These are phyloP conservation scores for Premnoplex brunnescens DNA, from an alignment of 2,797 vertebrate species.

Conservation along the genomic window DNA sequence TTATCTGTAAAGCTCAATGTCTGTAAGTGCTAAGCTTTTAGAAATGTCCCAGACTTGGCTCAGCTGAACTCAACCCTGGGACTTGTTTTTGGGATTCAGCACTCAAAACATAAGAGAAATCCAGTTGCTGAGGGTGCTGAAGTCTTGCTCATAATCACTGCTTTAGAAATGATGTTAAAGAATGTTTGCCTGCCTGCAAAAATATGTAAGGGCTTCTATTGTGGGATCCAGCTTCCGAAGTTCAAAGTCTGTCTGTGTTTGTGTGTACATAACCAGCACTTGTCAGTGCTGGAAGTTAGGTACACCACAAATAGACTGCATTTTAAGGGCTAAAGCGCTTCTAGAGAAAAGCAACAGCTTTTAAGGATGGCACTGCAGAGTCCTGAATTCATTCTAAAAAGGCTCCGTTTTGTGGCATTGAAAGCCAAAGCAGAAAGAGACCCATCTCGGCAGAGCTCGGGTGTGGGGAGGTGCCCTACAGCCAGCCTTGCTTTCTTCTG, in stretches of 20 bases:
- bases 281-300: not conserved
- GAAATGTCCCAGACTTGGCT: not conserved
- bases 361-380: not conserved
- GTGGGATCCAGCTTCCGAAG: not conserved
- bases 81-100: not conserved
- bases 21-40: not conserved
- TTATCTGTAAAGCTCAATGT: not conserved
- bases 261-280: not conserved
- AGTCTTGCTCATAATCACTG: not conserved
- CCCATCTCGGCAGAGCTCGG: not conserved
- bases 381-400: not conserved
- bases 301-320: not conserved
- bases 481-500: constrained; percentile 3
- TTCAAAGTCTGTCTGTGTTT: not conserved
- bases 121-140: not conserved
- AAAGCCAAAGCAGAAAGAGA: not conserved
- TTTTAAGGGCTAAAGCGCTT: not conserved
- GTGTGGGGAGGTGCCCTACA: not conserved
- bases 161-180: not conserved
- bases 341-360: constrained; percentile 1
- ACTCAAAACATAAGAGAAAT: not conserved
- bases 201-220: not conserved
- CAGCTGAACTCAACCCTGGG: not conserved
- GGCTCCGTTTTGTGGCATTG: not conserved
- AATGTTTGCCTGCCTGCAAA: not conserved